phyloP scores from a whole-genome alignment of 2,888 invertebrate genomes.

The Eupeodes latifasciatus region DNA sequence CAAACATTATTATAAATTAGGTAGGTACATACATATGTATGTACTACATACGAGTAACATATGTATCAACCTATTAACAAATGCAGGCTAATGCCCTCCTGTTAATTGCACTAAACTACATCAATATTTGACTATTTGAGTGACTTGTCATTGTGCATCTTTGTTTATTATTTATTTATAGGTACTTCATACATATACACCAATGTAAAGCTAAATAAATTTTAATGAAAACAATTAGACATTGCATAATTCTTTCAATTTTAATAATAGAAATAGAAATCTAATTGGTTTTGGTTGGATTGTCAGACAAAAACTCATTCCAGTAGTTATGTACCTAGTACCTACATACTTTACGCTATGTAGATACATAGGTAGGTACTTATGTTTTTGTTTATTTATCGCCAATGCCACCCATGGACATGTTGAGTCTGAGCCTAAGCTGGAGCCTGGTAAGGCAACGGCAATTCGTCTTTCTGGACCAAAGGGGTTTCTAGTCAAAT shows the following conservation, averaged over 20 bases:
- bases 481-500: neutral
- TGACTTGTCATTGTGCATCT: neutral
- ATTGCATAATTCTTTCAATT: slow-evolving; percentile 30
- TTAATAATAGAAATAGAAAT: neutral
- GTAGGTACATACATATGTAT: too few species aligned
- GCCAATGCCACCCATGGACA: slow-evolving; percentile 7
- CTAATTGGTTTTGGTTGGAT: neutral
- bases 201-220: neutral
- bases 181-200: too few species aligned
- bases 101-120: neutral
- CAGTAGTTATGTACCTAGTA: neutral
- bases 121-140: neutral
- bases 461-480: neutral
- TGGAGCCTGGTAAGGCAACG: neutral
- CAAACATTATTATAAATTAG: neutral
- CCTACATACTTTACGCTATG: too few species aligned
- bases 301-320: slow-evolving; percentile 8
- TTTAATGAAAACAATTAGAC: neutral
- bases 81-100: slow-evolving; percentile 51
- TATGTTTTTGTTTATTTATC: neutral
- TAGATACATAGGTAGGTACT: too few species aligned
- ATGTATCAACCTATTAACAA: neutral
- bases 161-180: slow-evolving; percentile 4
- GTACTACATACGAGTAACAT: too few species aligned
- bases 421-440: neutral